Evolutionary conservation across 2,888 invertebrate genomes (phyloP), one percentile per base, ranked within the genome.

Genomic region (Copidosoma aretas): DNA sequence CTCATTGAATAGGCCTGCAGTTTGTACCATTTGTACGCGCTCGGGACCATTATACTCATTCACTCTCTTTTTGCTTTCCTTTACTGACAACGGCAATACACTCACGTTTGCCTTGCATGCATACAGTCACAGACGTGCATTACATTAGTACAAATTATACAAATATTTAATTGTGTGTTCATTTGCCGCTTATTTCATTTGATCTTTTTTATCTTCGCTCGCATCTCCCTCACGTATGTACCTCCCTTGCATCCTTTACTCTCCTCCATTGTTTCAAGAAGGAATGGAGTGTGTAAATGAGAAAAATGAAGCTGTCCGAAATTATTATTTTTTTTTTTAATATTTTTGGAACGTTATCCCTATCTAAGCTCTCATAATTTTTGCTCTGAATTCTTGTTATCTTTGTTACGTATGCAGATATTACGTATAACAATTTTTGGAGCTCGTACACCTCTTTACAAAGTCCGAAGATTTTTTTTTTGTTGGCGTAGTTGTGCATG

Each of bases 181-280:
- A 70, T 75, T 75, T 71, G 70, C 58, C 62, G 60, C 72, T 70
- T 71, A 71, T 68, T 73, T 72, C 69, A 72, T 68, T 71, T 68
- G 63, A 63, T 58, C 39, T 71, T 72, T 61, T 57, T 49, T 19
- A 1, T 22, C 52, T 60, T 57, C 64, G 12, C n/a, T 49, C 17
- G 43, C n/a, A 60, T 17, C 64, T 21, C 25, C 10, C 22, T 52
- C 64, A 46, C 22, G 8, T 3, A 32, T 32, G 32, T 5, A 8
- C 8, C 32, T 32, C 32, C 22, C 21, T 54, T 49, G 39, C n/a
- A 49, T 39, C 56, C n/a, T 51, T 25, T 32, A 24, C 41, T 62
- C 52, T 52, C 68, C 24, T 62, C 51, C 52, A 24, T 8, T 32
- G 8, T 32, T 32, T 32, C 56, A 60, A 68, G 57, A 58, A 68